Evolutionary conservation across 1,140 invertebrate species (phyloP), one percentile per base, ranked within the genome.

Genomic region (Phymastichus coffea): DNA sequence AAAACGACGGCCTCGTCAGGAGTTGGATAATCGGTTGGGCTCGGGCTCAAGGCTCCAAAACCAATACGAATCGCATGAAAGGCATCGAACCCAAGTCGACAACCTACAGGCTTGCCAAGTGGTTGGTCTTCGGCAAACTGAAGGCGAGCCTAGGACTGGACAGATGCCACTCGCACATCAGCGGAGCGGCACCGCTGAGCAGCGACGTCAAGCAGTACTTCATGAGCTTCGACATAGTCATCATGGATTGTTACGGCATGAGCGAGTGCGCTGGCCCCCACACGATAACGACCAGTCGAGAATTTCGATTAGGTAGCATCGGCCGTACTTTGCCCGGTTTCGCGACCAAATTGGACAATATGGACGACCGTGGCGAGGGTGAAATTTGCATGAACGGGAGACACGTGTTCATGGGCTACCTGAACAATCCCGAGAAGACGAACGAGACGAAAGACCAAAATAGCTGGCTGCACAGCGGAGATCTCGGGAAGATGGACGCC

Each of bases 351-450:
- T 81, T 95, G 33, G 78, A 81, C 14, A 86, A 89, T 43, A 76
- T 82, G 1, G 85, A 91, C 69, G 73, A 77, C 9, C 85, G 87
- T 52, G 91, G 89, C 0, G 86, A 91, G 64, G 93, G 93, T 3
- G 93, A 95, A 78, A 84, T 94, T 41, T 85, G 87, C 64, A 86
- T 94, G 81, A 74, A 80, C 20, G 92, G 93, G 9, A 82, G 93
- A 25, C 86, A 92, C 67, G 79, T 94, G 6, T 92, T 94, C 70
- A 95, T 95, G 93, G 94, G 94, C 3, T 97, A 97, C 69, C 78
- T 95, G n/a, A 82, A 86, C 51, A 84, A 88, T 28, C 81, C 81
- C 10, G 86, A 87, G 9, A 94, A 94, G 77, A 95, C 91, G 0
- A 77, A 74, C 22, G 89, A 89, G 55, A 69, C 87, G 0, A 75